Conservation (phyloP, 2,888 invertebrate genomes). For the Scelioninae gen. 2 region DNA sequence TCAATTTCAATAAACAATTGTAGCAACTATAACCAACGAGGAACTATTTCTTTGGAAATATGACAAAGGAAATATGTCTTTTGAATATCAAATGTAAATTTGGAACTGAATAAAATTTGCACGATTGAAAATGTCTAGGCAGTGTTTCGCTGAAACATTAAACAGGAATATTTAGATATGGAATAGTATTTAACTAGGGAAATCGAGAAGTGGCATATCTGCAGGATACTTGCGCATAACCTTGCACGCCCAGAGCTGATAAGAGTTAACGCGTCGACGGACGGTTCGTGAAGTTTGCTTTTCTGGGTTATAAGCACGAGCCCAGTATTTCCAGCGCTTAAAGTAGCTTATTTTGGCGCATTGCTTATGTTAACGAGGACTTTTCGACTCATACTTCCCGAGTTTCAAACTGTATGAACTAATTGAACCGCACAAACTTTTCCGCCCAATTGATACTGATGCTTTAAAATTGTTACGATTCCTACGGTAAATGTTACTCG, state of each 20-base stretch:
- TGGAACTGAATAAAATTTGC: slow-evolving; percentile 24
- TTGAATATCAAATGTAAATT: too few relatives aligned
- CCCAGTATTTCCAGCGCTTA: slow-evolving; percentile 34
- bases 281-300: slow-evolving; percentile 63
- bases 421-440: slow-evolving; percentile 36
- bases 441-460: slow-evolving; percentile 21
- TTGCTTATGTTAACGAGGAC: slow-evolving; percentile 49
- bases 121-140: slow-evolving; percentile 24
- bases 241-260: slow-evolving; percentile 67
- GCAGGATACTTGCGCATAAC: slow-evolving; percentile 53
- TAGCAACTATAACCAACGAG: too few relatives aligned
- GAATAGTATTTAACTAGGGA: slow-evolving; percentile 41
- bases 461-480: slow-evolving; percentile 15
- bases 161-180: slow-evolving; percentile 31
- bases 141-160: slow-evolving; percentile 27
- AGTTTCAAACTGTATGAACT: slow-evolving; percentile 32
- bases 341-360: slow-evolving; percentile 44
- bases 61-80: too few relatives aligned
- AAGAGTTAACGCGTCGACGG: slow-evolving; percentile 62
- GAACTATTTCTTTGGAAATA: too few relatives aligned
- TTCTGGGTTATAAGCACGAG: slow-evolving; percentile 61
- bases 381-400: slow-evolving; percentile 40
- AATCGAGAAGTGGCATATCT: slow-evolving; percentile 44
- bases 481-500: background rate
- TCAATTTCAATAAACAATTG: too few relatives aligned